Evolutionary conservation across 2,888 invertebrate species (phyloP).

Genomic region (Luffia ferchaultella): DNA sequence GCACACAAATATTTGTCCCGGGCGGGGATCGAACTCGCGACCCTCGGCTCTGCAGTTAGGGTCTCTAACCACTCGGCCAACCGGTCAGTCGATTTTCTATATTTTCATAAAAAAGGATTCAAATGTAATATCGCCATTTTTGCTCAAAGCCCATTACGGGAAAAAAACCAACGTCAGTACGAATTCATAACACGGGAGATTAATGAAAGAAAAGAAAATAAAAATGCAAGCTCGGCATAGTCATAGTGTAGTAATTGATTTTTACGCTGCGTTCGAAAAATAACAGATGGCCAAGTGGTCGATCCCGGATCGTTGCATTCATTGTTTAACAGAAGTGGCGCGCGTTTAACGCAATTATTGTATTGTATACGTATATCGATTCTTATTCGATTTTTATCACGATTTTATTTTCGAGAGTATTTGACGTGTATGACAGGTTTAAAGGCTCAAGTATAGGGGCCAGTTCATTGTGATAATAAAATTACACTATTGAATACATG

Average conservation of each 20-base stretch:
- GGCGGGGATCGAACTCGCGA: no score
- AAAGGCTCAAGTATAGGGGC: not conserved
- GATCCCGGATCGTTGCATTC: conserved; percentile 3
- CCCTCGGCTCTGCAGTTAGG: no score
- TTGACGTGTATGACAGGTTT: conserved; percentile 2
- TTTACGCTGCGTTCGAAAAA: not conserved
- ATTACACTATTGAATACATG: not conserved
- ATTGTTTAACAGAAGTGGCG: conserved; percentile 10
- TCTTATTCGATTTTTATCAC: not conserved
- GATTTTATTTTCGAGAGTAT: not conserved
- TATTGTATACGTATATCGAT: not conserved
- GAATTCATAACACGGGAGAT: no score
- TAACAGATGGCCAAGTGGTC: conserved; percentile 8
- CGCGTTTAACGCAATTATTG: conserved; percentile 9
- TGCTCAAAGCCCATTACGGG: not conserved
- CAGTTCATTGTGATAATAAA: not conserved
- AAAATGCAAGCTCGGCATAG: no score
- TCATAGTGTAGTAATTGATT: not conserved
- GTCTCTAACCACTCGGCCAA: no score
- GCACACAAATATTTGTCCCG: no score
- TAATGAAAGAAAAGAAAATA: no score
- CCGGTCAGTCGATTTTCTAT: no score
- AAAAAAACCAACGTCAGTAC: no score
- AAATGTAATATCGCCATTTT: not conserved
- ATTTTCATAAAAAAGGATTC: not conserved